Percentiles rank a stretch among this genome's conserved stretches.
Conservation (phyloP, 2,888 invertebrate species). For the Epistrophe grossulariae region DNA sequence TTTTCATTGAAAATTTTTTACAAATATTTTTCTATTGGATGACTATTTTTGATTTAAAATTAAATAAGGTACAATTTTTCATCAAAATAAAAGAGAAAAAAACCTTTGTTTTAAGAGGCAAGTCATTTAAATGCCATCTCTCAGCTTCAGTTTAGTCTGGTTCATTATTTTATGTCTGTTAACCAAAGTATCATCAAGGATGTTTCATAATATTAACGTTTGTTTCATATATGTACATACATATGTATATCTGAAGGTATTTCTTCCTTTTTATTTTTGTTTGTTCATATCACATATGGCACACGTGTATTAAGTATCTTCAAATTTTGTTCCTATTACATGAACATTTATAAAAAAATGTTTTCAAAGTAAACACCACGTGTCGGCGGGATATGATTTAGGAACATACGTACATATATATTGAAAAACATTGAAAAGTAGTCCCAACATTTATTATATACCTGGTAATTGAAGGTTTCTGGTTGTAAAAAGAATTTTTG, state of each 20-base stretch:
- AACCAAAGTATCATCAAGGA: background rate
- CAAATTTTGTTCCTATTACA: background rate
- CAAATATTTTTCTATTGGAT: background rate
- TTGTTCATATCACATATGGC: background rate
- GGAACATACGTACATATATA: too few relatives aligned
- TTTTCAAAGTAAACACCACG: background rate
- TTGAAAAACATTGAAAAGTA: background rate
- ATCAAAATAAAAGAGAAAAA: background rate
- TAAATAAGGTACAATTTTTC: background rate
- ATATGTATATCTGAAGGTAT: background rate
- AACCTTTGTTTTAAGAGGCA: background rate
- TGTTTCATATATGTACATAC: background rate
- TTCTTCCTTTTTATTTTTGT: background rate
- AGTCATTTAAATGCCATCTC: background rate
- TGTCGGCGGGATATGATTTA: background rate
- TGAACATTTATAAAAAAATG: background rate
- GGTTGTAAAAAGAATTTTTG: too few relatives aligned
- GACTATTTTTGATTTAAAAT: background rate
- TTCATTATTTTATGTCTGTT: too few relatives aligned
- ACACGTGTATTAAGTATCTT: background rate
- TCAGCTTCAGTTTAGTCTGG: too few relatives aligned
- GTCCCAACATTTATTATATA: too few relatives aligned
- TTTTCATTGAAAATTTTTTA: background rate
- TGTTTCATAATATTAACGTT: background rate
- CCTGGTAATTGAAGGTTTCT: background rate